Evolutionary conservation across 2,797 vertebrate genomes (phyloP), one percentile per base, ranked within the genome.

Genomic region (Jordanella pulchra): DNA sequence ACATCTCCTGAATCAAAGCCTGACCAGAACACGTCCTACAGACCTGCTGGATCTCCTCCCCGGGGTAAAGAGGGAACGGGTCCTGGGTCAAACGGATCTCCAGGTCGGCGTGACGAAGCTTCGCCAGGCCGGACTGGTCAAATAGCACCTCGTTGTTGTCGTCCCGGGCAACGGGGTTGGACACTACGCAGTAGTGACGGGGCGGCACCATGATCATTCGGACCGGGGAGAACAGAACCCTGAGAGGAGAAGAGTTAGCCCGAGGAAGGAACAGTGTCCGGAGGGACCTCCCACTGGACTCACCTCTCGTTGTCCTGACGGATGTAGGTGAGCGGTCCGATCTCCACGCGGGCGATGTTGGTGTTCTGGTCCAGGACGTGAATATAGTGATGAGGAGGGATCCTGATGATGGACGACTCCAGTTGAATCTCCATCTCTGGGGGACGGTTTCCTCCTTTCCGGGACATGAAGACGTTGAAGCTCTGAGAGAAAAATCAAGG

Each of bases 231-330:
- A 97, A 97, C 35, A 96, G 90, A 3, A 98, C 92, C 71, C 96
- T 97, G 87, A 50, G 35, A 35, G 27, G 27, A 30, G 25, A 47
- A 17, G 50, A 68, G 50, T 51, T 51, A n/a, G 35, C 2, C 50
- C 11, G 48, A n/a, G 2, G 50, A 51, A n/a, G 23, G 50, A 11
- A 0, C 17, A 5, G 1, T 10, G 9, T 58, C 30, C 3, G 3
- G 17, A 4, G 28, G 32, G 35, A 60, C 58, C 58, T 13, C 0
- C 21, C 18, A 13, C 7, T 25, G 14, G 6, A 13, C 78, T 77
- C 56, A 97, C 96, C 96, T 95, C 77, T 97, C 97, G 61, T 97
- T 96, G 92, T 97, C 96, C 89, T 97, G 96, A 4, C 96, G 95
- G 89, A 97, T 97, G 83, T 96, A 97, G 60, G 96, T 97, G 72